Evolutionary conservation across 2,113 vertebrate genomes (phyloP).

Genomic region (Eulemur rufifrons): DNA sequence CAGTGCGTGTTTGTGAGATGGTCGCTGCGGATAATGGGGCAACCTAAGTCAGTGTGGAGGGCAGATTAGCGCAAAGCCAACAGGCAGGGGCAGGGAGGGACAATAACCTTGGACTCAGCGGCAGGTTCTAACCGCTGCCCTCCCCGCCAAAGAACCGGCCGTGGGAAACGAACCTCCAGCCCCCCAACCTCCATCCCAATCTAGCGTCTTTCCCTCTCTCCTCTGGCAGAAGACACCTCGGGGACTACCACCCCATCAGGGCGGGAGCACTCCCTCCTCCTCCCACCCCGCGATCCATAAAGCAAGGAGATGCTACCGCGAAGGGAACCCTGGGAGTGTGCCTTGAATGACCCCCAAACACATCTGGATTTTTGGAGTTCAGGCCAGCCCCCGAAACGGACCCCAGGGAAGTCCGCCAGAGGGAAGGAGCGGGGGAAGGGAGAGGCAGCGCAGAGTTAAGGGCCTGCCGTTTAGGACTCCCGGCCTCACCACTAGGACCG

Average conservation of each 20-base stretch:
- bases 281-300: conserved; percentile 22
- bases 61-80: conserved; percentile 7
- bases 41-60: neutral
- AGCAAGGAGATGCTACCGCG: conserved; percentile 61
- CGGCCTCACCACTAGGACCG: conserved; percentile 62
- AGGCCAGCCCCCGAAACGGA: conserved; percentile 76
- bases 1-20: neutral
- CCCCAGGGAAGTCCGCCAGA: conserved; percentile 71
- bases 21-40: neutral
- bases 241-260: neutral
- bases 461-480: conserved; percentile 55
- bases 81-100: neutral
- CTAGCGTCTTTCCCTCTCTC: neutral
- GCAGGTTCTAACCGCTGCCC: conserved; percentile 25
- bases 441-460: neutral
- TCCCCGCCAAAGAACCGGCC: conserved; percentile 19
- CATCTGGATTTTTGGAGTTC: conserved; percentile 78
- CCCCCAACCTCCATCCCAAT: neutral
- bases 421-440: conserved; percentile 46
- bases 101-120: neutral
- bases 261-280: neutral
- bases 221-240: neutral
- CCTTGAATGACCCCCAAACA: conserved; percentile 77
- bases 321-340: conserved; percentile 75
- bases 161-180: neutral